A percentile compares a stretch with the other conserved stretches of the same genome.
Evolutionary conservation across 2,797 vertebrate genomes (phyloP).

Genomic region (Fratercula arctica): DNA sequence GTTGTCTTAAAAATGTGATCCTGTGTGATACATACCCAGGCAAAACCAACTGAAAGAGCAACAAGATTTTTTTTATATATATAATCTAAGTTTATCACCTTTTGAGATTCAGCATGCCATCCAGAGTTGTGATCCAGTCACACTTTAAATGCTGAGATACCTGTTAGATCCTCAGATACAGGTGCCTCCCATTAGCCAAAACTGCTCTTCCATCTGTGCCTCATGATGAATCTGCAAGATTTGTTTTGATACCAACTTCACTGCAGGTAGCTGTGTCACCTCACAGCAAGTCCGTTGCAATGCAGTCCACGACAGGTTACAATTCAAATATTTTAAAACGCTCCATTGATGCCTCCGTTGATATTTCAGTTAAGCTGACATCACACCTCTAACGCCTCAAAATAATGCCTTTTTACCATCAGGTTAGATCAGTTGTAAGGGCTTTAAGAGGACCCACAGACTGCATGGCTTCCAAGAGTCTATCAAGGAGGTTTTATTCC

Average conservation of each 20-base stretch:
- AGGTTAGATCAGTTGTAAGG: neutral
- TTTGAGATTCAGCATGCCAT: neutral
- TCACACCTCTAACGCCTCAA: neutral
- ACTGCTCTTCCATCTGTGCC: neutral
- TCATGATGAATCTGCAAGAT: neutral
- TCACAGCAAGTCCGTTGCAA: neutral
- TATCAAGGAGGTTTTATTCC: neutral
- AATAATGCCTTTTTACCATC: neutral
- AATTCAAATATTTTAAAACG: neutral
- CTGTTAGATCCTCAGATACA: neutral
- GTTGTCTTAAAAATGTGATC: neutral
- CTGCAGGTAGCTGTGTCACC: neutral
- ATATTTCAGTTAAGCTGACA: neutral
- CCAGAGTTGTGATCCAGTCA: neutral
- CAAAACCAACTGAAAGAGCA: neutral
- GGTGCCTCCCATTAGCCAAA: neutral
- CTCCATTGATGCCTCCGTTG: neutral
- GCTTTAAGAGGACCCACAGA: neutral
- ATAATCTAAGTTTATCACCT: neutral
- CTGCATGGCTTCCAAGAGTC: neutral
- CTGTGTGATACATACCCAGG: rapidly evolving
- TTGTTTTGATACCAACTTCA: neutral
- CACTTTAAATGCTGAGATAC: neutral
- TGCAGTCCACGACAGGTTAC: neutral
- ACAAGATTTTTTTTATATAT: neutral